A percentile compares a stretch with the other conserved stretches of the same genome.
Evolutionary conservation across 2,113 vertebrate genomes (phyloP).

Genomic region (Paralichthys olivaceus): DNA sequence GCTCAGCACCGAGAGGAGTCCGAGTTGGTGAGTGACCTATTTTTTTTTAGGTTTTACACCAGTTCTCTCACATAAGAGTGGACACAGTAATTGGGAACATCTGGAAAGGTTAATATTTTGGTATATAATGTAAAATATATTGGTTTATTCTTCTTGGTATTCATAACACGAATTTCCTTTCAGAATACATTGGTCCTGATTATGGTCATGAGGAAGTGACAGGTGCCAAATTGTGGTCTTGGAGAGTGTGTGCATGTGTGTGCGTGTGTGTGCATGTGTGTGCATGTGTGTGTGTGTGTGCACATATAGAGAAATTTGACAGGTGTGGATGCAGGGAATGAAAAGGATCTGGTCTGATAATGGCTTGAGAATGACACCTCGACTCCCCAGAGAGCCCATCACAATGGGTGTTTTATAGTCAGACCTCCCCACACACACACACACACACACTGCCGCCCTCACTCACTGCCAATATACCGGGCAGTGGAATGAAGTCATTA

Average conservation of each 20-base stretch:
- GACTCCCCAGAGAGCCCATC: constrained; percentile 55
- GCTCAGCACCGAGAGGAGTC: constrained; percentile 44
- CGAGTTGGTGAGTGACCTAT: constrained; percentile 8
- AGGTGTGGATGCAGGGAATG: constrained; percentile 50
- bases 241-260: constrained; percentile 8
- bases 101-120: not conserved
- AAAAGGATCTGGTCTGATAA: constrained; percentile 69
- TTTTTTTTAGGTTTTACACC: constrained; percentile 8
- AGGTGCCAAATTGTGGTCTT: constrained; percentile 14
- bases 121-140: not conserved
- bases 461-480: constrained; percentile 46
- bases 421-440: constrained; percentile 9
- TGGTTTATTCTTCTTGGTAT: not conserved
- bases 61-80: constrained; percentile 1
- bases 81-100: not conserved
- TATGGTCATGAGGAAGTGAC: constrained; percentile 28
- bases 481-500: constrained; percentile 71
- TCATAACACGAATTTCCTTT: not conserved
- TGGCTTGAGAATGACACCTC: constrained; percentile 68
- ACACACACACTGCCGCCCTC: not conserved
- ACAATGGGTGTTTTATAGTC: constrained; percentile 40
- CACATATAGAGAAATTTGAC: constrained; percentile 23
- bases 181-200: not conserved
- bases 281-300: constrained; percentile 7
- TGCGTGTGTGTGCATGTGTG: constrained; percentile 12